These are phyloP conservation scores for Paramormyrops kingsleyae DNA, from an alignment of 2,113 vertebrate species.

Conservation along the genomic window DNA sequence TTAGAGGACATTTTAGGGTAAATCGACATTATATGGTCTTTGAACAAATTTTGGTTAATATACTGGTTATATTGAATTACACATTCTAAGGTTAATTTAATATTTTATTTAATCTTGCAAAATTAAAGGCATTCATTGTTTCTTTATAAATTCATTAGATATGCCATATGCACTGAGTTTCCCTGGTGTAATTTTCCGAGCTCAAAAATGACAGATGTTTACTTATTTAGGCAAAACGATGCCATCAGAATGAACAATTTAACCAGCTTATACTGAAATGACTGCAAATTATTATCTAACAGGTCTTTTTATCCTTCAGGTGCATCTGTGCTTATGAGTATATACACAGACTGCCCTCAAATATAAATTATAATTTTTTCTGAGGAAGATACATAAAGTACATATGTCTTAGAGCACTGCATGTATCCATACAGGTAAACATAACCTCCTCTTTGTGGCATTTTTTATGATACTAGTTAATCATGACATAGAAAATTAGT, in stretches of 20 bases:
- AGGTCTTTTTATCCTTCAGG: neutral
- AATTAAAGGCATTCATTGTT: conserved; percentile 10
- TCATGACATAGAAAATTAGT: neutral
- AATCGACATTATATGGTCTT: conserved; percentile 2
- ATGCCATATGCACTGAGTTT: conserved; percentile 26
- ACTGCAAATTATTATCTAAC: conserved; percentile 15
- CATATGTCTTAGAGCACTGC: too few species aligned
- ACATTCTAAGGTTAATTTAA: conserved; percentile 8
- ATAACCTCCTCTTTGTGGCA: neutral
- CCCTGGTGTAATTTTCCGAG: conserved; percentile 32
- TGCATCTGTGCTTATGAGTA: neutral
- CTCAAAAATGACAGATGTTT: conserved; percentile 37
- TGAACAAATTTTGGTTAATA: neutral
- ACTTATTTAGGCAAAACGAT: conserved; percentile 22
- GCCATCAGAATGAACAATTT: conserved; percentile 29
- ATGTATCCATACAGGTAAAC: neutral
- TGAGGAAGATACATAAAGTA: neutral
- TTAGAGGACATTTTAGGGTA: conserved; percentile 5
- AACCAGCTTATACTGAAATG: conserved; percentile 31
- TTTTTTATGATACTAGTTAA: neutral
- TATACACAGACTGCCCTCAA: neutral
- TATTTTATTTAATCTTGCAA: conserved; percentile 12
- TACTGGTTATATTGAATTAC: conserved; percentile 2
- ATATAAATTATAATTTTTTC: neutral
- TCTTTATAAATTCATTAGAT: conserved; percentile 27